Evolutionary conservation across 2,113 vertebrate species (phyloP), one percentile per base, ranked within the genome.

Genomic region (Neodontobutis hainanensis): DNA sequence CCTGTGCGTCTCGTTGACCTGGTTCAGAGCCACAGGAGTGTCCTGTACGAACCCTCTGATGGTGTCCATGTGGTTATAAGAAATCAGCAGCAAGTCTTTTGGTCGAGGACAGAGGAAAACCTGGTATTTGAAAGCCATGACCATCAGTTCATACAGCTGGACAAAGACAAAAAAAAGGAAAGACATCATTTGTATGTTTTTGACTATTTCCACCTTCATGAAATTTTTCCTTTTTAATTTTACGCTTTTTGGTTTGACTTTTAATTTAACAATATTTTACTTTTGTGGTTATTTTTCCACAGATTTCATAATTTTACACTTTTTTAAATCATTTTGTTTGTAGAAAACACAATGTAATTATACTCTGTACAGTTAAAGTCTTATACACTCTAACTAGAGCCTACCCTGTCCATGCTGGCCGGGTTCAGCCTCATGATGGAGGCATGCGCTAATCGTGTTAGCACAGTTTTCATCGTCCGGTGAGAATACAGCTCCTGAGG

Each of bases 121-220:
- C 89, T 98, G 96, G 65, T 98, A 94, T 75, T 99, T 99, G 89
- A 98, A 96, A 12, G 95, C 95, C 97, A 98, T 98, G 0, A 94
- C 91, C 94, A 97, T 97, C 71, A 98, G 90, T 65, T 99, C 96
- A 15, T 97, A 99, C 8, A 99, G 93, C 97, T 99, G 77, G 38
- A 87, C 68, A 45, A 36, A 11, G 6, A 47, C 38, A 0, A 2
- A 50, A 2, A 50, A 12, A 19, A 15, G 19, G 10, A 4, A 50
- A 9, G 56, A 50, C 10, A 56, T 32, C 6, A 38, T 38, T 38
- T n/a, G n/a, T n/a, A n/a, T n/a, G n/a, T n/a, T n/a, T n/a, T n/a
- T n/a, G n/a, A n/a, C n/a, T n/a, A n/a, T n/a, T n/a, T n/a, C n/a
- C n/a, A n/a, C n/a, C n/a, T n/a, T n/a, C n/a, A n/a, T n/a, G n/a